phyloP scores from a whole-genome alignment of 2,888 invertebrate genomes.

The Unio delphinus region DNA sequence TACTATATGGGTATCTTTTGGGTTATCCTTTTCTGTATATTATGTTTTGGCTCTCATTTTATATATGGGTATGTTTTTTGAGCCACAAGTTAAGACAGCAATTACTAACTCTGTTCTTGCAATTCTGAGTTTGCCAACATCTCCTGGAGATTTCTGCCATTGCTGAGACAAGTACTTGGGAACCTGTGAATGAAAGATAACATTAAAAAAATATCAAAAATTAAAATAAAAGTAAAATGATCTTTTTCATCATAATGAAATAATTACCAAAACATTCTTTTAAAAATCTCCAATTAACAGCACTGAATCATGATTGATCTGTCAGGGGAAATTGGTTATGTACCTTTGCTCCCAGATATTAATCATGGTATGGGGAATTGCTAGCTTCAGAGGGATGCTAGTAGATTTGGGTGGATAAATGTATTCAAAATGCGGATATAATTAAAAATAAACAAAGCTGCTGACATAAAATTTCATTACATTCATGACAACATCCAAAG shows the following conservation, averaged over 20 bases:
- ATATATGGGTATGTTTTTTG: too few species aligned
- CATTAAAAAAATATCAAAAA: neutral
- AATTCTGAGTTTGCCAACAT: slow-evolving; percentile 94
- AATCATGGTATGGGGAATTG: too few species aligned
- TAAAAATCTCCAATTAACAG: too few species aligned
- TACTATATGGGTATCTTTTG: neutral
- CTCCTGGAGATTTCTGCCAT: slow-evolving; percentile 94
- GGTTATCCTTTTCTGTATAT: neutral
- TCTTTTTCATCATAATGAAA: neutral
- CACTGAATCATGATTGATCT: too few species aligned
- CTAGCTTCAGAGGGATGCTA: too few species aligned
- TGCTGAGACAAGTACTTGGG: slow-evolving; percentile 96
- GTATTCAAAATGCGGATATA: too few species aligned
- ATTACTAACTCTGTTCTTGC: slow-evolving; percentile 67
- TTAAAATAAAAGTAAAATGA: neutral
- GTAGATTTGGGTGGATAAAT: too few species aligned
- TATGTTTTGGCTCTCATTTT: neutral
- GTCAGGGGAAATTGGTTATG: too few species aligned
- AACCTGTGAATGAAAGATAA: slow-evolving; percentile 69
- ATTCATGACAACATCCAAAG: too few species aligned
- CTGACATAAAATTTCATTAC: too few species aligned
- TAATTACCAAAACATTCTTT: neutral
- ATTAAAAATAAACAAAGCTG: too few species aligned
- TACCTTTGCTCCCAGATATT: too few species aligned
- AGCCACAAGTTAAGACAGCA: neutral